A percentile compares a stretch with the other conserved stretches of the same genome.
These are phyloP conservation scores for Ateles fusciceps DNA, from an alignment of 2,797 vertebrate genomes.

Conservation along the genomic window DNA sequence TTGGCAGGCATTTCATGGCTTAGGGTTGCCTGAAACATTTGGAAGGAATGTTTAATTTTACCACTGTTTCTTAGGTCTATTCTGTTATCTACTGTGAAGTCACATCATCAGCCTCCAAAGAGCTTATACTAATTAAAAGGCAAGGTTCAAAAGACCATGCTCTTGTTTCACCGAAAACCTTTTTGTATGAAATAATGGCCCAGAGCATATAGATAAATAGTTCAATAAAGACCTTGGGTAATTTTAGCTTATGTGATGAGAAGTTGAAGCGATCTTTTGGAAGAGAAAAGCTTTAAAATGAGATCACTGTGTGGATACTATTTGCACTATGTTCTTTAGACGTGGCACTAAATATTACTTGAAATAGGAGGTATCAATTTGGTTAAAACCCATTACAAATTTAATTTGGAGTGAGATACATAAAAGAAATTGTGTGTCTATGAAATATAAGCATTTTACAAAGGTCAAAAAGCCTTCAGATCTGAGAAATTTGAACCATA, in stretches of 20 bases:
- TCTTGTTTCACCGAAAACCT: constrained; percentile 62
- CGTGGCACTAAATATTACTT: not conserved
- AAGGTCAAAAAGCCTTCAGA: constrained; percentile 35
- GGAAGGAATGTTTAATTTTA: constrained; percentile 79
- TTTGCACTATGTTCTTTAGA: constrained; percentile 8
- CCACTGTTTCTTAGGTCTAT: constrained; percentile 72
- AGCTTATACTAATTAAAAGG: constrained; percentile 67
- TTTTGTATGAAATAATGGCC: constrained; percentile 42
- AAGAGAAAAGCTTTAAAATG: constrained; percentile 54
- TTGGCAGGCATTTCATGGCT: not conserved
- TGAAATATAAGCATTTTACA: constrained; percentile 11
- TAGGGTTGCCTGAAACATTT: constrained; percentile 49
- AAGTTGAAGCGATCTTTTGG: constrained; percentile 47
- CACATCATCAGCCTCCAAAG: constrained; percentile 58
- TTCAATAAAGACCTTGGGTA: constrained; percentile 42
- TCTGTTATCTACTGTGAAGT: constrained; percentile 67
- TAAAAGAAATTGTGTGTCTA: not conserved
- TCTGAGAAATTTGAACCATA: not conserved
- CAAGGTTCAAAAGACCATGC: constrained; percentile 64
- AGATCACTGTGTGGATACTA: constrained; percentile 1
- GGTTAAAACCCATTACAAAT: constrained; percentile 32
- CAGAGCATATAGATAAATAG: constrained; percentile 40
- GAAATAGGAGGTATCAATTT: constrained; percentile 23
- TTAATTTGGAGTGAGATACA: constrained; percentile 24
- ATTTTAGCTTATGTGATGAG: constrained; percentile 48